A percentile compares a stretch with the other conserved stretches of the same genome.
Conservation (phyloP, 2,113 vertebrate species). For the Xiphophorus hellerii region DNA sequence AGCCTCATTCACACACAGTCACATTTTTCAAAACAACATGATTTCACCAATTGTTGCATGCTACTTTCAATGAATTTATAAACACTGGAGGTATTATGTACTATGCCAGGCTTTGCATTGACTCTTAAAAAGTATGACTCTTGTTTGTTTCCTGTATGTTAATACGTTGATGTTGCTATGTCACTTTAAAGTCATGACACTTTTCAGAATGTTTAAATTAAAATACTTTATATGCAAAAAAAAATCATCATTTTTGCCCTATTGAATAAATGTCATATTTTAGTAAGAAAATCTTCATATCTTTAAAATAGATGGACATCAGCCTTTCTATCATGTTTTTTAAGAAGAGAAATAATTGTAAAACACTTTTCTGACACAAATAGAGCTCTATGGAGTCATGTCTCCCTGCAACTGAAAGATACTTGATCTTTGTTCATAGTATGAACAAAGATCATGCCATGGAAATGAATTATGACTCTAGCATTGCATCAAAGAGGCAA, state of each 20-base stretch:
- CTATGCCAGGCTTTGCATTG: constrained; percentile 38
- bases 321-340: not conserved
- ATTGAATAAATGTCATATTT: not conserved
- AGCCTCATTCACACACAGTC: constrained; percentile 13
- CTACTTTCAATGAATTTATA: constrained; percentile 34
- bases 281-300: not conserved
- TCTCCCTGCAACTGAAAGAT: too few species aligned
- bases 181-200: constrained; percentile 41
- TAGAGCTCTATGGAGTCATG: too few species aligned
- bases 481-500: too few species aligned
- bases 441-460: not conserved
- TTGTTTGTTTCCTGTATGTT: constrained; percentile 47
- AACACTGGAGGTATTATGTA: constrained; percentile 24
- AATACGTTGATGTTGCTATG: constrained; percentile 41
- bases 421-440: too few species aligned
- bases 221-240: constrained; percentile 66
- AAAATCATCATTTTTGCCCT: not conserved
- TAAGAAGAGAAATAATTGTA: too few species aligned
- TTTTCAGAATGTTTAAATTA: constrained; percentile 68
- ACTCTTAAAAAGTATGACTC: constrained; percentile 30
- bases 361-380: too few species aligned
- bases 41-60: constrained; percentile 64
- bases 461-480: too few species aligned
- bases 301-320: not conserved
- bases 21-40: constrained; percentile 7